Evolutionary conservation across 2,888 invertebrate species (phyloP).

Genomic region (Cryptus armator): DNA sequence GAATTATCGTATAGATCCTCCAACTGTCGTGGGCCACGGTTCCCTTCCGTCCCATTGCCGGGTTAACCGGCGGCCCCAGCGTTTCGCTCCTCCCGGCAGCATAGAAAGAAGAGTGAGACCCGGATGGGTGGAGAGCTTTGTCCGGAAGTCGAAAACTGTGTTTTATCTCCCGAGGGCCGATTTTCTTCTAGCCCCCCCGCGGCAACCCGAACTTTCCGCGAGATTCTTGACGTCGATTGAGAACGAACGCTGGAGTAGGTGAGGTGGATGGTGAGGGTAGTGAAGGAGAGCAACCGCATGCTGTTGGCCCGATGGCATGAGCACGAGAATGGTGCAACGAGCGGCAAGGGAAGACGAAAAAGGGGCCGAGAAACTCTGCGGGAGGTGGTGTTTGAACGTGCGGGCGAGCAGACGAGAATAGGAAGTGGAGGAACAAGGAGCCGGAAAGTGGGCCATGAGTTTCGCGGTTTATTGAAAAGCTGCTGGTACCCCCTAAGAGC

Average conservation of each 20-base stretch:
- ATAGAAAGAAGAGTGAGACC: constrained; percentile 22
- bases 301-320: constrained; percentile 35
- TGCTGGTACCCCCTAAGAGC: constrained; percentile 70
- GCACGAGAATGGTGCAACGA: constrained; percentile 20
- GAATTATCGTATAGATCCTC: constrained; percentile 70
- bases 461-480: constrained; percentile 82
- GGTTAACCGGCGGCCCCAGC: constrained; percentile 1
- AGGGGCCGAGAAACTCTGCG: constrained; percentile 21
- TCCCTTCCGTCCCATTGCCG: constrained; percentile 47
- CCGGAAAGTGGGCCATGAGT: constrained; percentile 77
- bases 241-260: constrained; percentile 1
- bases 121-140: constrained; percentile 65
- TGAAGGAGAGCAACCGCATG: constrained; percentile 27
- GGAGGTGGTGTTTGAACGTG: constrained; percentile 28
- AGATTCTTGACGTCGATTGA: constrained; percentile 49
- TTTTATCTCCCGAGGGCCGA: constrained; percentile 75
- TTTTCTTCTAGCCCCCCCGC: constrained; percentile 62
- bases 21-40: constrained; percentile 66
- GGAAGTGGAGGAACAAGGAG: constrained; percentile 65
- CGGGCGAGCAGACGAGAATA: constrained; percentile 57
- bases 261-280: background rate
- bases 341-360: constrained; percentile 50
- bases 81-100: background rate
- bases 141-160: constrained; percentile 78
- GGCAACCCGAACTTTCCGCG: constrained; percentile 70